Conservation (phyloP, 2,113 vertebrate genomes). For the Strix uralensis region DNA sequence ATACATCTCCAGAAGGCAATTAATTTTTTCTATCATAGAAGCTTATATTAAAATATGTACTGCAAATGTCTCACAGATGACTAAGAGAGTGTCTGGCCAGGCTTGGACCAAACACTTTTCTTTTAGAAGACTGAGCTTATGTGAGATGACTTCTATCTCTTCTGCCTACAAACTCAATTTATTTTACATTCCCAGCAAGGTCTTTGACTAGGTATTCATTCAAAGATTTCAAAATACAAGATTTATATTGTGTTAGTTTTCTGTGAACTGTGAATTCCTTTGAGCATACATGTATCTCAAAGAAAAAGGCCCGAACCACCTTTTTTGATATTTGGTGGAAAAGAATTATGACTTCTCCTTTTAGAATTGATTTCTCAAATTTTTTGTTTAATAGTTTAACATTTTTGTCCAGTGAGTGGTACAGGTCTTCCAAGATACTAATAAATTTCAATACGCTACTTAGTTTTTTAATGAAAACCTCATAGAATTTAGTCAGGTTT, state of each 20-base stretch:
- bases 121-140: neutral
- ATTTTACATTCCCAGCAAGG: neutral
- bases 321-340: neutral
- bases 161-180: neutral
- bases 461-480: neutral
- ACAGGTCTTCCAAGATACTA: neutral
- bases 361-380: neutral
- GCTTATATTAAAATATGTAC: neutral
- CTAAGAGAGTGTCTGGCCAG: neutral
- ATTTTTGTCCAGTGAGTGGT: neutral
- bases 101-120: neutral
- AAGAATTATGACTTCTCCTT: neutral
- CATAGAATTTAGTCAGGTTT: neutral
- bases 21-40: neutral
- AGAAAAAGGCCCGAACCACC: neutral
- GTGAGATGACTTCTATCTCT: neutral
- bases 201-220: neutral
- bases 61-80: neutral
- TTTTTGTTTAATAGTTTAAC: neutral
- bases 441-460: neutral
- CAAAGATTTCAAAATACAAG: neutral
- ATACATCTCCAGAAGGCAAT: neutral
- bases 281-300: neutral
- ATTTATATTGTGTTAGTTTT: neutral
- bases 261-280: neutral